Evolutionary conservation across 2,113 vertebrate species (phyloP), one percentile per base, ranked within the genome.

Genomic region (Lates calcarifer): DNA sequence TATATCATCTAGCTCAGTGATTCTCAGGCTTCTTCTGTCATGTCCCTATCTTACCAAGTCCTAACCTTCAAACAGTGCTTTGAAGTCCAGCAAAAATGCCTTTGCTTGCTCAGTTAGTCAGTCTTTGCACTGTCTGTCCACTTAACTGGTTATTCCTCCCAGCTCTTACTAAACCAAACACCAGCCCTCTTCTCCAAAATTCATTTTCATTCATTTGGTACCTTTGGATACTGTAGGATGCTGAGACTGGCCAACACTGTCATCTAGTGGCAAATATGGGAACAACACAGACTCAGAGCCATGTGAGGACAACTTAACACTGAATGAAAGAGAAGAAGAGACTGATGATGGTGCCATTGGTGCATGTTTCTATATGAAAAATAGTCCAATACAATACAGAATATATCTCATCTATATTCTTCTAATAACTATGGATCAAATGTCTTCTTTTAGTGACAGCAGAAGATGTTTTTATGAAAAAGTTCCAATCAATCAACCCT

Each of bases 241-340:
- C 12, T 13, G 43, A 56, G 53, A 53, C 29, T 58, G 18, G 57
- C 3, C 22, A 56, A 81, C 60, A 29, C 35, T 70, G 79, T 26
- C 79, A 70, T 72, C 81, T 85, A 47, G 58, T 64, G 86, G 78
- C 35, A 31, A 35, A 49, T 3, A 22, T 51, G n/a, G 53, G 31
- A 51, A 55, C 13, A 53, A 22, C 51, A 62, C 3, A 29, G 4
- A 41, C 14, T 41, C 41, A 24, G 14, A 20, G 18, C 3, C 28
- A 22, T n/a, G 7, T 35, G 7, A 47, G 22, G 13, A 63, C 20
- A 45, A 35, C 0, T 26, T 4, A 26, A 6, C 0, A 4, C 24
- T 72, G 22, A 26, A 12, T 13, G 24, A 51, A n/a, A 57, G 18
- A 61, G n/a, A 29, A 11, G 6, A 33, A 14, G 33, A 64, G 26